Percentiles rank a stretch among this genome's conserved stretches.
Conservation (phyloP, 2,113 vertebrate species). For the Trinectes maculatus region DNA sequence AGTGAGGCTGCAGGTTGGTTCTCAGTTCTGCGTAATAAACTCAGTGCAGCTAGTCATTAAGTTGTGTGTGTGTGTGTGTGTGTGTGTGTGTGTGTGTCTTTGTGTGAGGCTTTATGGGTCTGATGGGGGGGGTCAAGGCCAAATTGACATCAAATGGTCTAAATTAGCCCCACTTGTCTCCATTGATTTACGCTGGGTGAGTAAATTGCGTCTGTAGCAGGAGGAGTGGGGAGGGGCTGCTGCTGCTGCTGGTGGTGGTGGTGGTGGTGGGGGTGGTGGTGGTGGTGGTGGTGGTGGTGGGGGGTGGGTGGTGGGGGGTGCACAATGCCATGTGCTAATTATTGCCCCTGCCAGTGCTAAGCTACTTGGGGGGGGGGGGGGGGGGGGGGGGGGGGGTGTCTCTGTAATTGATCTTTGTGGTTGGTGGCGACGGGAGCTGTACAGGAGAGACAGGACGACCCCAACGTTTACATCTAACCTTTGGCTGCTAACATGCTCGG, state of each 20-base stretch:
- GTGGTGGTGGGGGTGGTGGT: neutral
- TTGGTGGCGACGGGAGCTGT: conserved; percentile 40
- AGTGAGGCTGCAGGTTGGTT: conserved; percentile 42
- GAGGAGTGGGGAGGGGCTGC: conserved; percentile 28
- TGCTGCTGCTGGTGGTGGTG: conserved; percentile 1
- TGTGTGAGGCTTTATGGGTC: conserved; percentile 39
- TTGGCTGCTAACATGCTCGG: conserved; percentile 12
- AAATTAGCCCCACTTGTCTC: conserved; percentile 82
- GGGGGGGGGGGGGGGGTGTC: neutral
- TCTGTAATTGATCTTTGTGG: too few species aligned
- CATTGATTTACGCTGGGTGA: conserved; percentile 79
- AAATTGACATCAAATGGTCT: conserved; percentile 83
- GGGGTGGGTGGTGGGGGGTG: too few species aligned
- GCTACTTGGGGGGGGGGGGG: too few species aligned
- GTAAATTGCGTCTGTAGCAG: conserved; percentile 79
- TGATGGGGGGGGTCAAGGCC: conserved; percentile 76
- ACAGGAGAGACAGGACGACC: conserved; percentile 12
- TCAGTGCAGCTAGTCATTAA: conserved; percentile 68
- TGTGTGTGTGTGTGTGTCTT: conserved; percentile 9
- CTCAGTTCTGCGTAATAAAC: conserved; percentile 77
- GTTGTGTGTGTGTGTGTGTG: conserved; percentile 11
- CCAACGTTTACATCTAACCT: conserved; percentile 36
- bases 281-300: neutral
- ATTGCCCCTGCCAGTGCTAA: too few species aligned
- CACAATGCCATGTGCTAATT: too few species aligned